Evolutionary conservation across 35 echinoderm and acorn worm genomes (phyloP), one percentile per base, ranked within the genome.

Genomic region (Ptychodera flava): DNA sequence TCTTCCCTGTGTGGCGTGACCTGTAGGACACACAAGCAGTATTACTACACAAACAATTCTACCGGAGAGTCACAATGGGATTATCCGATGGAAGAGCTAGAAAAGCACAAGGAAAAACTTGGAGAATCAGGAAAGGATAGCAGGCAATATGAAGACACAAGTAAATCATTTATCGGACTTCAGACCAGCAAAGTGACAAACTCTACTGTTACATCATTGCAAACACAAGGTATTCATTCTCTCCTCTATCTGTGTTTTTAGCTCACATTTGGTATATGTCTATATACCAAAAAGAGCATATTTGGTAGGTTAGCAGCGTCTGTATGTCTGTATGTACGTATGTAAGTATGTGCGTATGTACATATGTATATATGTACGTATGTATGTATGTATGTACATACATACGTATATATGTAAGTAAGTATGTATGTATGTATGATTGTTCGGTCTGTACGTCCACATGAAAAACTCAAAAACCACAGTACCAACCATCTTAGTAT

Each of bases 61-160:
- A 93, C 95, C 10, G 92, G 92, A 0, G 88, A 87, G 79, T 97
- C 95, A 1, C 95, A 97, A 82, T 97, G 95, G 95, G 95, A 97
- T 31, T 97, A 89, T 35, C 95, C 95, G 0, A 14, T 89, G 0
- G 92, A 97, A 30, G 93, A 90, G 28, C 53, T 52, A 31, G 52
- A 84, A 30, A 34, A 36, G 37, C 82, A 83, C 35, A 84, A 86
- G 88, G 79, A 83, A 83, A 85, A 36, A 31, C 35, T 83, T 16
- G 87, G 86, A 10, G 15, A 32, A 30, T 29, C 36, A 30, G 37
- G 64, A 22, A 79, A 91, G 33, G 33, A 85, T 31, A 38, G 78
- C 16, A 36, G 78, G 78, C 80, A 92, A 32, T 0, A 78, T 32
- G 35, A 90, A 81, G 30, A 36, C 31, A 12, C 30, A 75, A 35